Base-by-base conservation (phyloP, 1,140 invertebrate species). In the Drosophila persimilis region DNA sequence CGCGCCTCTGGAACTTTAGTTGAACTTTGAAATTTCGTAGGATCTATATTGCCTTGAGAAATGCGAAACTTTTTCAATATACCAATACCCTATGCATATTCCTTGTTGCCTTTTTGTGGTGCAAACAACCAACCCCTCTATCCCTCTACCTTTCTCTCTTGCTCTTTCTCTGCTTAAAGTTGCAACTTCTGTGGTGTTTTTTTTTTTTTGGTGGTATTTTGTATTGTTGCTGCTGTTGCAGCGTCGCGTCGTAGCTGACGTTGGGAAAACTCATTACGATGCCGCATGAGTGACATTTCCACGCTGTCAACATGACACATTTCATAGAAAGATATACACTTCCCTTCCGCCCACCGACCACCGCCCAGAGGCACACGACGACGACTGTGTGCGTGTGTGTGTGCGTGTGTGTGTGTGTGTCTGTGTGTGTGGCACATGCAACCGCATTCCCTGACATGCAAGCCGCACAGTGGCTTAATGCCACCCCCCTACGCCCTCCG, bases 241-340 rank as follows among this genome's bases (percentile, higher is more conserved):
- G 29, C 47, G 58, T 15, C 65, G 51, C 43, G 44, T 39, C 43
- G 44, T 39, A 13, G 35, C 53, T 69, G 50, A 77, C 58, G 73
- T 75, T 70, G 73, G 73, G 64, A 83, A 86, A 86, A 88, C 81
- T 79, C 83, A 83, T 86, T 86, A 88, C 83, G 70, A 77, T 76
- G 83, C 65, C 78, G 72, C 78, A 86, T 88, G 81, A 86, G 74
- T 86, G 81, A 86, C 81, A 88, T 83, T 88, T 86, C 81, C 63
- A 78, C 78, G 78, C 65, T 76, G 83, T 86, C 78, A 86, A 86
- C 83, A 86, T 88, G 83, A 86, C 83, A 88, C 84, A 83, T 86
- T 86, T 88, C 78, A 83, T 66, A 83, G 59, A 77, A 59, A 66
- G 46, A 54, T 48, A 77, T 57, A 74, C 31, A 65, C 39, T 58